These are phyloP conservation scores for Dermochelys coriacea DNA, from an alignment of 2,797 vertebrate species.

Conservation along the genomic window DNA sequence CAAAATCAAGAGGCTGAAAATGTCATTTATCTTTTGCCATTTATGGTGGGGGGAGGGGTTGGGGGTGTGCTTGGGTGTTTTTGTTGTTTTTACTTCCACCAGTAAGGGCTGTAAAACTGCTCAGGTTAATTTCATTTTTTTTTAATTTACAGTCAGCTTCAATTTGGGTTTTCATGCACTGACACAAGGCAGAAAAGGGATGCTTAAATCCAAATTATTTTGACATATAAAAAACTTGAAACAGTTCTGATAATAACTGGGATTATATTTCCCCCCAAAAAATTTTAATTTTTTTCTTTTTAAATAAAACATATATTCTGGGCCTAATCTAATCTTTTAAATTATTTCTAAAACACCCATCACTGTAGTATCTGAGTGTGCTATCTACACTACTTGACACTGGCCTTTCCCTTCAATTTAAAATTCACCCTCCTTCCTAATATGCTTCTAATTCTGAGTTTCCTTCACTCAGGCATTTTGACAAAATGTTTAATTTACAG, in stretches of 20 bases:
- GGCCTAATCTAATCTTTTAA: neutral
- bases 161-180: neutral
- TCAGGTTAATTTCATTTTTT: neutral
- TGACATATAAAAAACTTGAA: neutral
- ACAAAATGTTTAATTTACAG: neutral
- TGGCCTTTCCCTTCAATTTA: neutral
- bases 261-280: no score
- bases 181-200: neutral
- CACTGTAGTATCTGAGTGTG: neutral
- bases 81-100: neutral
- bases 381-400: neutral
- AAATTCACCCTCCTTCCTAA: neutral
- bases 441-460: neutral
- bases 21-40: neutral
- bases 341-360: neutral
- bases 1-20: neutral
- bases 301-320: neutral
- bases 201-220: neutral
- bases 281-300: neutral
- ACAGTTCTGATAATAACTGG: neutral
- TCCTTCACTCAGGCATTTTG: fast-evolving
- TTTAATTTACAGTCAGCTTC: neutral
- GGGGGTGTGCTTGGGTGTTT: neutral
- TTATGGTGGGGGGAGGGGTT: neutral
- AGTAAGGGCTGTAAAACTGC: neutral